These are phyloP conservation scores for Nesidiocoris tenuis DNA, from an alignment of 2,888 invertebrate species.

Conservation along the genomic window DNA sequence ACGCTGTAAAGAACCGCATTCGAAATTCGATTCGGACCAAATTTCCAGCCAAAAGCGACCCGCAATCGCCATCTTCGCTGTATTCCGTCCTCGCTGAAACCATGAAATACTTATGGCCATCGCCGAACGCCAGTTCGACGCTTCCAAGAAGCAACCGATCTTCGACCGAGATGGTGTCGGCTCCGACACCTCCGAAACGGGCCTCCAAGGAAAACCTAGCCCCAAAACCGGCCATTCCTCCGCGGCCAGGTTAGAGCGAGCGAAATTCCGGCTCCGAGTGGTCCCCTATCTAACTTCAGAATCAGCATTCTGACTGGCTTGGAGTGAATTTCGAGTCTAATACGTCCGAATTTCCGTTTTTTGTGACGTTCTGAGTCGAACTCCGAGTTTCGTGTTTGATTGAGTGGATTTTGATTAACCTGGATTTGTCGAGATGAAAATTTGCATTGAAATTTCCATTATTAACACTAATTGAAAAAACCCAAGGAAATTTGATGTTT, in stretches of 20 bases:
- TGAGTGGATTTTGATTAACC: no score
- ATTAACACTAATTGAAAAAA: no score
- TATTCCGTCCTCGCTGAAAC: slow-evolving; percentile 36
- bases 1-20: not conserved
- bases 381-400: no score
- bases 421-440: no score
- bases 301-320: no score
- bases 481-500: no score
- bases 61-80: slow-evolving; percentile 31
- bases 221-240: not conserved
- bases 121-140: slow-evolving; percentile 16
- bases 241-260: not conserved
- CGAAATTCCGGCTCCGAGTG: not conserved
- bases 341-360: no score
- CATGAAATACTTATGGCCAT: slow-evolving; percentile 38
- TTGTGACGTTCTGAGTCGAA: no score
- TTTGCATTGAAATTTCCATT: no score
- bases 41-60: slow-evolving; percentile 21
- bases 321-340: no score
- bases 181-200: slow-evolving; percentile 14
- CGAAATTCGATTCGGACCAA: no score
- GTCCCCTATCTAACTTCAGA: no score
- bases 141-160: slow-evolving; percentile 22
- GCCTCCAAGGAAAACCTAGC: slow-evolving; percentile 12
- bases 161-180: slow-evolving; percentile 11